Conservation (phyloP, 2,113 vertebrate genomes). For the Ivindomyrus marchei region DNA sequence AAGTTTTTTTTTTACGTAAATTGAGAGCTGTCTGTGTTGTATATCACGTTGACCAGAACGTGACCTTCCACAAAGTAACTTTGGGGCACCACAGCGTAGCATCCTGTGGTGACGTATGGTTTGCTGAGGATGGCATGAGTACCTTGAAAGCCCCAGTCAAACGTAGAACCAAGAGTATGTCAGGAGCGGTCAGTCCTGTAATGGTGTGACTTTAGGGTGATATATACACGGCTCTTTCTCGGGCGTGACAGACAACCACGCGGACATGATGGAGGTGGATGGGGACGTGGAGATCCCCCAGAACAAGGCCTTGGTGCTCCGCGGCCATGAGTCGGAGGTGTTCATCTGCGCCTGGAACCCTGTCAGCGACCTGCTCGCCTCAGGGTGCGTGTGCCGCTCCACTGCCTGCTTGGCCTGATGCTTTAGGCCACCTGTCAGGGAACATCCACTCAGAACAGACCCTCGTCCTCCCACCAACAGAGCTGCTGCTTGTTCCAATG, state of each 20-base stretch:
- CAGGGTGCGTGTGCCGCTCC: constrained; percentile 67
- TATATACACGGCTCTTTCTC: neutral
- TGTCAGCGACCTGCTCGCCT: constrained; percentile 89
- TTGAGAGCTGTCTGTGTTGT: neutral
- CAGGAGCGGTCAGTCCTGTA: neutral
- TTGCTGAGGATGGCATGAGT: neutral
- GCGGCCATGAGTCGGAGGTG: constrained; percentile 93
- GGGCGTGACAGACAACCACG: constrained; percentile 80
- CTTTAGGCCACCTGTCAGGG: neutral
- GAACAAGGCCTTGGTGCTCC: constrained; percentile 92
- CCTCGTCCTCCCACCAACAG: neutral
- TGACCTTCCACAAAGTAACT: neutral
- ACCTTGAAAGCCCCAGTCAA: neutral
- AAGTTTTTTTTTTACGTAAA: neutral
- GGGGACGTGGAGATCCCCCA: constrained; percentile 94
- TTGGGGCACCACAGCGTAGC: neutral
- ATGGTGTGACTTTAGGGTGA: neutral
- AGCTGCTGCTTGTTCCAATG: neutral
- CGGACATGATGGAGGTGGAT: constrained; percentile 97
- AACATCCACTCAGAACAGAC: neutral
- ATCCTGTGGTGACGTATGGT: neutral
- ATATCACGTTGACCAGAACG: neutral
- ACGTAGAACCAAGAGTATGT: neutral
- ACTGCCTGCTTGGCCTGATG: neutral
- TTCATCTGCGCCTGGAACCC: constrained; percentile 99